Percentiles rank a stretch among this genome's conserved stretches.
Conservation (phyloP, 2,888 invertebrate species). For the Ctenicera cuprea region DNA sequence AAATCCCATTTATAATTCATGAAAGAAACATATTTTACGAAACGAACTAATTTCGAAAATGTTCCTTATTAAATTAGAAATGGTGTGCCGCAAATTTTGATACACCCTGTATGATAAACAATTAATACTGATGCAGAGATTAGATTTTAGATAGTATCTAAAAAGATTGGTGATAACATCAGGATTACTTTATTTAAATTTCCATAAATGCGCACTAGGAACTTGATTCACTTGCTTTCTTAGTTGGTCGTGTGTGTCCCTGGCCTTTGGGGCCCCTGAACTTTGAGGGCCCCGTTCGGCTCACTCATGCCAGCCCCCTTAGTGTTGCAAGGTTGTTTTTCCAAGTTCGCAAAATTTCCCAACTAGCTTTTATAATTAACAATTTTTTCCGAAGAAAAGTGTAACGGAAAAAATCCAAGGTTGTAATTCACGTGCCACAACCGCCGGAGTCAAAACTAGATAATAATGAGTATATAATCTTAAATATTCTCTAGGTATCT, state of each 20-base stretch:
- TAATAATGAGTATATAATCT: slow-evolving; percentile 16
- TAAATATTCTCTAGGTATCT: slow-evolving; percentile 21
- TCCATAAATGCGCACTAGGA: slow-evolving; percentile 37
- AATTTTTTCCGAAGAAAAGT: background rate
- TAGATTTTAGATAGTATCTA: background rate
- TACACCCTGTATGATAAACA: too few species aligned
- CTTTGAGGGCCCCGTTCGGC: slow-evolving; percentile 28
- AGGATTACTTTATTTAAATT: background rate
- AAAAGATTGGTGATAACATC: slow-evolving; percentile 2
- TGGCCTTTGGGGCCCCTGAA: slow-evolving; percentile 47
- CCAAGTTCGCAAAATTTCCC: background rate
- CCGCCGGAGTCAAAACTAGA: background rate
- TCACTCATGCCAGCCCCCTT: slow-evolving; percentile 2
- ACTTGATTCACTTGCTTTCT: slow-evolving; percentile 42
- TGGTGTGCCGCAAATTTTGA: too few species aligned
- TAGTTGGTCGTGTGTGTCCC: slow-evolving; percentile 31
- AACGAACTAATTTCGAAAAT: too few species aligned
- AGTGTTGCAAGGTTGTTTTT: slow-evolving; percentile 3
- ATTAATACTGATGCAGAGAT: too few species aligned
- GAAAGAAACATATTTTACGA: too few species aligned
- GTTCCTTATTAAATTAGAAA: too few species aligned
- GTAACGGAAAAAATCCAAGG: slow-evolving; percentile 12
- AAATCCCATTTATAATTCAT: too few species aligned
- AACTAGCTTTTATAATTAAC: too few species aligned
- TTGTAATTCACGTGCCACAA: background rate